Evolutionary conservation across 2,113 vertebrate species (phyloP).

Genomic region (Ptyas mucosa): DNA sequence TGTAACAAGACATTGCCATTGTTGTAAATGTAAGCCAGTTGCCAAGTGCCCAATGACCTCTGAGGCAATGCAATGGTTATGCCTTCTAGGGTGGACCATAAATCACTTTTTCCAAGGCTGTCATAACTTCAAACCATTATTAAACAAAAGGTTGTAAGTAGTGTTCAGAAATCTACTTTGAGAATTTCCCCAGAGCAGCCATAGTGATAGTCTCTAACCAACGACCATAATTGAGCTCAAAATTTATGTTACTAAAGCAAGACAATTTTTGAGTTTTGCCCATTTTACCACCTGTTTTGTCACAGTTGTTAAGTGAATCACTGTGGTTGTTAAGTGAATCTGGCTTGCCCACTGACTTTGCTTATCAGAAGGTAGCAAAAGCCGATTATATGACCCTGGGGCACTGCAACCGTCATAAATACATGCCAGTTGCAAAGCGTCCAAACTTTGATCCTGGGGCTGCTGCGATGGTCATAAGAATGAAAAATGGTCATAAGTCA

Average conservation of each 20-base stretch:
- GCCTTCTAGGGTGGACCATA: not conserved
- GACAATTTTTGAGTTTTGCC: not conserved
- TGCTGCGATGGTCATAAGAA: not conserved
- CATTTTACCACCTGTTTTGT: not conserved
- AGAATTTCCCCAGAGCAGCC: not conserved
- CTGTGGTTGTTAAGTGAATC: not conserved
- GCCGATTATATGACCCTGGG: not conserved
- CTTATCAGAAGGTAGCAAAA: not conserved
- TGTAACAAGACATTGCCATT: not conserved
- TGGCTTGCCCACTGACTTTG: not conserved
- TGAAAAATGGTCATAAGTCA: not conserved
- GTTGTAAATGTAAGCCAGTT: not conserved
- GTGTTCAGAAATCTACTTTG: rapidly evolving
- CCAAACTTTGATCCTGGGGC: not conserved
- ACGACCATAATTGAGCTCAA: not conserved
- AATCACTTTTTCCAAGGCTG: not conserved
- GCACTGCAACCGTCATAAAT: not conserved
- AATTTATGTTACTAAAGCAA: not conserved
- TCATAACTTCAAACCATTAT: not conserved
- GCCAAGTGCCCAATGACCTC: not conserved
- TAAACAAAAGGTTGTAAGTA: not conserved
- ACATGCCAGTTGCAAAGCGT: not conserved
- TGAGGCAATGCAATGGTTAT: not conserved
- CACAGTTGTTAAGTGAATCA: not conserved
- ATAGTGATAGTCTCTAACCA: not conserved